Base-by-base conservation (phyloP, 2,888 invertebrate species). In the Hyposoter dolosus region DNA sequence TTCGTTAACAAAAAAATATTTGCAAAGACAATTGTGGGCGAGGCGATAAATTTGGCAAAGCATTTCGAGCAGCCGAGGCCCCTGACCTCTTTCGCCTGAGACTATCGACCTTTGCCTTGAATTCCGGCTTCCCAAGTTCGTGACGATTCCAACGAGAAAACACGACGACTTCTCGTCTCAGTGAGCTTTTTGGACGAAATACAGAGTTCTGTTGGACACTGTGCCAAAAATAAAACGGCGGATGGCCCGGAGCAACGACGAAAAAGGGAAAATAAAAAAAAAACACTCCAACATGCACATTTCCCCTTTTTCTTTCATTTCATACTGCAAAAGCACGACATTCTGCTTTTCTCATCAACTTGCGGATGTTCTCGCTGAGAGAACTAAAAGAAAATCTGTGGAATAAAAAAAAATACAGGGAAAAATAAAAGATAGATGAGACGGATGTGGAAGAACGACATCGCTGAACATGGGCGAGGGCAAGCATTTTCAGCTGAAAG, bases 21-120 rank as follows among this genome's bases (percentile, higher is more conserved):
- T 5, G 35, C 35, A 15, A 23, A 68, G 50, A 23, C 28, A 66
- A 65, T 40, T 40, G 65, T 47, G 35, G 23, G 47, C 19, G 19
- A 66, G 63, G n/a, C 17, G 19, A 43, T 63, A n/a, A 43, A 53
- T 81, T 28, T 43, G 15, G 56, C 68, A 35, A 68, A 77, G 66
- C 77, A 60, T 77, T 65, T 28, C 3, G 63, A 69, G 75, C 78
- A 69, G 65, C 17, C 65, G 72, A 65, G 85, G 83, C 78, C 79
- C 83, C 77, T 86, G 85, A 82, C 80, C 82, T 86, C 82, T 81
- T 84, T 87, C 78, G 68, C 50, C 78, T 28, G 79, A 80, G 84
- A 86, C 83, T 82, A 85, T 81, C 84, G 84, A 88, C 88, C 88
- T 89, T 89, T 88, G 87, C 88, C 88, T 88, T 88, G 89, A 89